Percentiles rank a stretch among this genome's conserved stretches.
These are phyloP conservation scores for Hucho hucho DNA, from an alignment of 2,113 vertebrate genomes.

Conservation along the genomic window DNA sequence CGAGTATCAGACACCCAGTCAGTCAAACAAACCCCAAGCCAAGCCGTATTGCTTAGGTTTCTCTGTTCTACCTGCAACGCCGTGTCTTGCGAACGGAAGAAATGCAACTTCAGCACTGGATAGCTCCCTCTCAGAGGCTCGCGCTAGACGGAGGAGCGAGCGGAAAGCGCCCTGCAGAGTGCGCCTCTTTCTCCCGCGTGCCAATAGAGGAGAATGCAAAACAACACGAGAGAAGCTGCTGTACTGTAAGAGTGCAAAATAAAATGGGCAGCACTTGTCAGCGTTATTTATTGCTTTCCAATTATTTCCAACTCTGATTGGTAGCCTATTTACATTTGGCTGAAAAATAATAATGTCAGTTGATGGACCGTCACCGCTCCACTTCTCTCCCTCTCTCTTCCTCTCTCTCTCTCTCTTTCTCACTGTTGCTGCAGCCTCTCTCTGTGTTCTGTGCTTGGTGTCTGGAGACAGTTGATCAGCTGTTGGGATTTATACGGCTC, in stretches of 20 bases:
- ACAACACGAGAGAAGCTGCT: conserved; percentile 34
- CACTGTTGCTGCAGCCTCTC: conserved; percentile 49
- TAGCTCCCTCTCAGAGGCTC: conserved; percentile 64
- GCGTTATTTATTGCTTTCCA: background rate
- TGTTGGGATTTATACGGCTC: conserved; percentile 78
- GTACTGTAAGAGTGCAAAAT: background rate
- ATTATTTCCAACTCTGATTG: background rate
- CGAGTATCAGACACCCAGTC: conserved; percentile 14
- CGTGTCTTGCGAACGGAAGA: conserved; percentile 45
- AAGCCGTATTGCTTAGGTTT: conserved; percentile 8
- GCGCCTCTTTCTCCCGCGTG: conserved; percentile 26
- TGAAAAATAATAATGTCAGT: background rate
- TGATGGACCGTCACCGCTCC: background rate
- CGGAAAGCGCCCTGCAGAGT: conserved; percentile 45
- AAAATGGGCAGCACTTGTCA: background rate
- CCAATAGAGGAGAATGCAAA: conserved; percentile 23
- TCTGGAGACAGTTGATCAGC: conserved; percentile 77
- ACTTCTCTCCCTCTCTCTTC: conserved; percentile 11
- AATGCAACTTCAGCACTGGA: conserved; percentile 83
- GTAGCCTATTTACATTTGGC: background rate
- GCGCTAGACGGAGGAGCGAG: conserved; percentile 4
- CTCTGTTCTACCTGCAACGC: conserved; percentile 37
- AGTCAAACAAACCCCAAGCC: conserved; percentile 32
- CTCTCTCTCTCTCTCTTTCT: conserved; percentile 42
- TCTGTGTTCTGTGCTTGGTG: conserved; percentile 64